Percentiles rank a stretch among this genome's conserved stretches.
These are phyloP conservation scores for Muscicapa comitata DNA, from an alignment of 2,797 vertebrate genomes.

Conservation along the genomic window DNA sequence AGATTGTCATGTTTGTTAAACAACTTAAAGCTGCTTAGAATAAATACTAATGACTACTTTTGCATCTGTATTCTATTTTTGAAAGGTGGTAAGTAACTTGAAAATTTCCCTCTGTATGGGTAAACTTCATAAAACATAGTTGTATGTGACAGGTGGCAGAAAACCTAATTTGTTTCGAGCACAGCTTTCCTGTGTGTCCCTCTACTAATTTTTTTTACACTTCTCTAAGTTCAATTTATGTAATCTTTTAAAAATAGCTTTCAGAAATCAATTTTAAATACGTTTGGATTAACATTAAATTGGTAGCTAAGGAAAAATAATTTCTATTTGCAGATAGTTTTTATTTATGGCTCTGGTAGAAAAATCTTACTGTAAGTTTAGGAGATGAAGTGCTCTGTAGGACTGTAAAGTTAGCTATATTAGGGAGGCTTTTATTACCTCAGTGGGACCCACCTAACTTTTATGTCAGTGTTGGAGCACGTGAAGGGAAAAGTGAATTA, in stretches of 20 bases:
- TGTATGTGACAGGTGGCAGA: constrained; percentile 42
- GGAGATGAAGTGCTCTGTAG: constrained; percentile 49
- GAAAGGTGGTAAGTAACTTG: constrained; percentile 30
- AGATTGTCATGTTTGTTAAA: constrained; percentile 37
- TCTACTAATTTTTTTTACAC: not conserved
- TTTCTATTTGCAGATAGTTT: constrained; percentile 55
- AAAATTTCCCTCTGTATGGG: constrained; percentile 58
- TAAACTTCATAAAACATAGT: constrained; percentile 36
- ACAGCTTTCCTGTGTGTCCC: not conserved
- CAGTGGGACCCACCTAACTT: constrained; percentile 45
- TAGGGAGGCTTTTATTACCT: constrained; percentile 45
- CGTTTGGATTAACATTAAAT: constrained; percentile 31
- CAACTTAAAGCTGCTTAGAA: constrained; percentile 66
- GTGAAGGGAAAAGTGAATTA: constrained; percentile 33
- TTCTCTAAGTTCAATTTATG: not conserved
- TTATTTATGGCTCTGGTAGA: constrained; percentile 50
- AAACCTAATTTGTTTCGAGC: constrained; percentile 3
- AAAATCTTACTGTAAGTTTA: constrained; percentile 44
- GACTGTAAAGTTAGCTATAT: constrained; percentile 41
- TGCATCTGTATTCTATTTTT: constrained; percentile 1
- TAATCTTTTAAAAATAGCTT: constrained; percentile 8
- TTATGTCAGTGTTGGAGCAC: constrained; percentile 1
- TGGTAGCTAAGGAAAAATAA: constrained; percentile 57
- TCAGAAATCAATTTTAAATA: constrained; percentile 49
- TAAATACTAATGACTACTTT: constrained; percentile 38